Evolutionary conservation across 2,797 vertebrate genomes (phyloP).

Genomic region (Pipistrellus kuhlii): DNA sequence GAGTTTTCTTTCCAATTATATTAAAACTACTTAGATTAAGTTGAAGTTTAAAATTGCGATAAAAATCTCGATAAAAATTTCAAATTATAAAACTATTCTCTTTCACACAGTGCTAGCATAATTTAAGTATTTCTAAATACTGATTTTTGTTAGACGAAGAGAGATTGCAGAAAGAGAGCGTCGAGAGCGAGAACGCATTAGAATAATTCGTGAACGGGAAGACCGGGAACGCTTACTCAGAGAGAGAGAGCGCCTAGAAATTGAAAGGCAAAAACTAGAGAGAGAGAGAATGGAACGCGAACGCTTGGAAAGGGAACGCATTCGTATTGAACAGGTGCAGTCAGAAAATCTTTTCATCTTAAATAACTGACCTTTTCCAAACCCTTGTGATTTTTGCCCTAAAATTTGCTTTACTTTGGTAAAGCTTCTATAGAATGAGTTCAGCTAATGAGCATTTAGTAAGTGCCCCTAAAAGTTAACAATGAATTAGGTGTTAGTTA

Average conservation of each 20-base stretch:
- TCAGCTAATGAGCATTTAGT: slow-evolving; percentile 61
- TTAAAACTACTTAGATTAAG: slow-evolving; percentile 77
- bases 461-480: slow-evolving; percentile 61
- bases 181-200: slow-evolving; percentile 93
- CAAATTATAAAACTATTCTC: slow-evolving; percentile 78
- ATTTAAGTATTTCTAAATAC: slow-evolving; percentile 83
- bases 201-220: slow-evolving; percentile 93
- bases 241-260: slow-evolving; percentile 95
- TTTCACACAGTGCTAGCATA: slow-evolving; percentile 80
- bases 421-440: slow-evolving; percentile 69
- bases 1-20: slow-evolving; percentile 75
- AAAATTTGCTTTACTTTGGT: slow-evolving; percentile 78
- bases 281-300: slow-evolving; percentile 97
- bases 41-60: slow-evolving; percentile 76
- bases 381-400: slow-evolving; percentile 76
- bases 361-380: slow-evolving; percentile 77
- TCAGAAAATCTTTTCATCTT: slow-evolving; percentile 83
- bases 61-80: slow-evolving; percentile 67
- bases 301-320: slow-evolving; percentile 95
- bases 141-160: slow-evolving; percentile 90
- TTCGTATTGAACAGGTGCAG: slow-evolving; percentile 97
- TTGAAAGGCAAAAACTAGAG: slow-evolving; percentile 96
- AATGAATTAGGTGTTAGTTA: slow-evolving; percentile 48
- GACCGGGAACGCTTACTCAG: slow-evolving; percentile 94
- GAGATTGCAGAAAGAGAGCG: slow-evolving; percentile 95